Base-by-base conservation (phyloP, 2,113 vertebrate species). In the Eulemur macaco region DNA sequence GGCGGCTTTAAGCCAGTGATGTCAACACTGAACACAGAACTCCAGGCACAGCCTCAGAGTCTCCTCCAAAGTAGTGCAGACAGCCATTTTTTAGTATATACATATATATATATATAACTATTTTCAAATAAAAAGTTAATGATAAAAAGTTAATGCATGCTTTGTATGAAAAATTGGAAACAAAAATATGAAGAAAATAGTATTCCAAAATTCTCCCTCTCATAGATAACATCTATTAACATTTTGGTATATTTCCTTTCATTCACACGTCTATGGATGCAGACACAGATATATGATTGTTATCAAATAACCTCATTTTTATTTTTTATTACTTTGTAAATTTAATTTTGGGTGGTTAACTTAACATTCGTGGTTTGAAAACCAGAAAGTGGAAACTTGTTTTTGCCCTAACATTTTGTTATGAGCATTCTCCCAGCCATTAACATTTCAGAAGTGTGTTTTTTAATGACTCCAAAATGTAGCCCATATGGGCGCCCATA, bases 401-500 rank as follows among this genome's bases (percentile, higher is more conserved):
- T 64, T 77, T 54, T 23, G 29, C 73, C n/a, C 45, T 37, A 52
- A 52, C 20, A 39, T 90, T 93, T 63, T 82, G 71, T 58, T 29
- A 31, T 14, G 47, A 91, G 45, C 52, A 1, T 74, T 64, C 83
- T 52, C 23, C 50, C 60, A 39, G 84, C 60, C 15, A 31, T 37
- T 68, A 39, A 64, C 27, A 34, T 94, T 82, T 96, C 47, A 9
- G 29, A 58, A 81, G 37, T 0, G 63, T 77, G 73, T 29, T n/a
- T 87, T 76, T 45, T n/a, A 78, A 23, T 0, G 11, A 54, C 34
- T 52, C 77, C n/a, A 12, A 25, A 21, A 50, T 10, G 14, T 1
- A n/a, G 58, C 8, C 0, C 3, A 0, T 1, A 0, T 0, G 9
- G 76, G 11, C 3, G 34, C 60, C 1, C 5, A 1, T 14, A 1